Percentiles rank a stretch among this genome's conserved stretches.
phyloP scores from a whole-genome alignment of 35 echinoderm and acorn worm species.

The Eucidaris tribuloides region DNA sequence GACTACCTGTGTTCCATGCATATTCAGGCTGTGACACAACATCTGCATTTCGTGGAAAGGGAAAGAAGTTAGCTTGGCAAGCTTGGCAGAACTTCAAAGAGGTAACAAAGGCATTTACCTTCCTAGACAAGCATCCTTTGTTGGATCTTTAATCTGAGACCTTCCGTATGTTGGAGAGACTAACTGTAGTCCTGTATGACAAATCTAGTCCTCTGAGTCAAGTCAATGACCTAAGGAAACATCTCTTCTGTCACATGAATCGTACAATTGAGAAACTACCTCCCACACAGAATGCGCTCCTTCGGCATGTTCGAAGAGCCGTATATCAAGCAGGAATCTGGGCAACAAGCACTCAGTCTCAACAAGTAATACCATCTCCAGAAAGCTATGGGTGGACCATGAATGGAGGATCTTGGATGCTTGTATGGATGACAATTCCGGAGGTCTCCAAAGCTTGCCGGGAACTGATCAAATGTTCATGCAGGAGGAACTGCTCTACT shows the following conservation, averaged over 20 bases:
- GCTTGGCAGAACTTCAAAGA: slow-evolving; percentile 31
- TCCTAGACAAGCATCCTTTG: not conserved
- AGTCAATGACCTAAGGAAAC: slow-evolving; percentile 16
- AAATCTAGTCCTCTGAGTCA: not conserved
- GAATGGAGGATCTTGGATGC: not conserved
- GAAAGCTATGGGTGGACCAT: slow-evolving; percentile 25
- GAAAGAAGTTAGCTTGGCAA: slow-evolving; percentile 34
- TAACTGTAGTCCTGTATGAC: slow-evolving; percentile 20
- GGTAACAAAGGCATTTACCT: slow-evolving; percentile 39
- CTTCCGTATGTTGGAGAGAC: not conserved
- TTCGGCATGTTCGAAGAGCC: slow-evolving; percentile 27
- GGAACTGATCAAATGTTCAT: not conserved
- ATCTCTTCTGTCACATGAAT: slow-evolving; percentile 4
- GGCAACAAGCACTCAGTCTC: not conserved
- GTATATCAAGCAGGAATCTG: not conserved
- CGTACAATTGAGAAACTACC: slow-evolving; percentile 5
- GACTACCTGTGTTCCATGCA: not conserved
- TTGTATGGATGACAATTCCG: slow-evolving; percentile 41
- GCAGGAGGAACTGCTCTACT: not conserved
- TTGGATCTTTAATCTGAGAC: not conserved
- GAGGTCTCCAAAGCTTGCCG: slow-evolving; percentile 14
- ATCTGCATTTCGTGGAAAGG: slow-evolving; percentile 26
- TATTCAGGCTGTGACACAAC: slow-evolving; percentile 11
- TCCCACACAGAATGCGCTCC: slow-evolving; percentile 21
- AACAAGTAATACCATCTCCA: not conserved